These are phyloP conservation scores for Ceryle rudis DNA, from an alignment of 2,797 vertebrate species.

Conservation along the genomic window DNA sequence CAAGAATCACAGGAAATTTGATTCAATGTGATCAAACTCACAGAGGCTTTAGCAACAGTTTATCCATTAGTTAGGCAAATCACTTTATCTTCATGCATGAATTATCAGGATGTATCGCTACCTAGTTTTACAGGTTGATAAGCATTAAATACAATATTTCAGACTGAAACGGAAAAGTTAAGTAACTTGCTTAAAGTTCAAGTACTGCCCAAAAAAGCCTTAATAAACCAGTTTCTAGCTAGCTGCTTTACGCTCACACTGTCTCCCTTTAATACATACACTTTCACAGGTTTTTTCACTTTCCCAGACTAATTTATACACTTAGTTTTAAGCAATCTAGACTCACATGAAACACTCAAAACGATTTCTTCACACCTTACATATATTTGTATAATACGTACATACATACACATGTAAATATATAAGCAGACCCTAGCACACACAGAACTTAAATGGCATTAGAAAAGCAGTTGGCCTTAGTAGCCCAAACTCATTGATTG, in stretches of 20 bases:
- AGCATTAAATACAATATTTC: not conserved
- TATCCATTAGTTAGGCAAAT: not conserved
- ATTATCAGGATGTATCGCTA: not conserved
- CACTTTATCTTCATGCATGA: not conserved
- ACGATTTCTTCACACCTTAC: not conserved
- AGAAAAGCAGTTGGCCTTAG: not conserved
- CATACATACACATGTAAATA: not conserved
- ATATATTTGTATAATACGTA: not conserved
- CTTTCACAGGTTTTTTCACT: not conserved
- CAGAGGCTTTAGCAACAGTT: not conserved
- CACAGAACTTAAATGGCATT: not conserved
- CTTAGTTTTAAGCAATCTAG: not conserved
- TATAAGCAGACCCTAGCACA: not conserved
- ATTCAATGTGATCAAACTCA: not conserved
- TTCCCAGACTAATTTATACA: not conserved
- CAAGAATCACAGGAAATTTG: not conserved
- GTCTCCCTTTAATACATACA: not conserved
- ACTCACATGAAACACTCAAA: not conserved
- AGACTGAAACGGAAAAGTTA: not conserved
- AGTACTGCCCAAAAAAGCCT: not conserved
- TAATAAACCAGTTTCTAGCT: not conserved
- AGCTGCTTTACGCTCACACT: not conserved
- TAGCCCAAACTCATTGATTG: not conserved
- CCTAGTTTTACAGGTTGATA: not conserved
- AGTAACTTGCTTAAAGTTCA: not conserved